Percentiles rank a stretch among this genome's conserved stretches.
Conservation (phyloP, 1,140 invertebrate genomes). For the Steinernema khuongi region DNA sequence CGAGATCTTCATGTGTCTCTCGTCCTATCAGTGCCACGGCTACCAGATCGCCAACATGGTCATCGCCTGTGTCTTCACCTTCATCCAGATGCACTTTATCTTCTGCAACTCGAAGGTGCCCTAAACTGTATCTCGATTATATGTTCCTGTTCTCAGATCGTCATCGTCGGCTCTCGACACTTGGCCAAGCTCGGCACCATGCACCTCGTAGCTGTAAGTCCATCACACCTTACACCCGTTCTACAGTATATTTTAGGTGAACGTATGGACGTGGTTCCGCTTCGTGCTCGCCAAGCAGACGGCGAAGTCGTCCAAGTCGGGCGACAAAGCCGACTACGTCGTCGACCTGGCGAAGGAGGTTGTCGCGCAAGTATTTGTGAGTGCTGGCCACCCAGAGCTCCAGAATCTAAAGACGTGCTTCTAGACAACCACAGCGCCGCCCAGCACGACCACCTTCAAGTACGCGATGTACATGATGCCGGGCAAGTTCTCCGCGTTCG, state of each 20-base stretch:
- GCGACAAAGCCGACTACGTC: neutral
- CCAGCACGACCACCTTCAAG: neutral
- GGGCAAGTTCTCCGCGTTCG: constrained; percentile 40
- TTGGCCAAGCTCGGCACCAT: constrained; percentile 55
- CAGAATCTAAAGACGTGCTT: neutral
- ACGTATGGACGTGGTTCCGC: constrained; percentile 56
- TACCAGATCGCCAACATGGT: constrained; percentile 46
- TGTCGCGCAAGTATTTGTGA: constrained; percentile 6
- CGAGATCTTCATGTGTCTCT: constrained; percentile 54
- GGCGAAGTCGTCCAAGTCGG: constrained; percentile 30
- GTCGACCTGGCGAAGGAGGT: constrained; percentile 6
- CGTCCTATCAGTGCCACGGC: constrained; percentile 39
- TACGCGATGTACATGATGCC: neutral
- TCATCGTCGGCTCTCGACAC: constrained; percentile 49
- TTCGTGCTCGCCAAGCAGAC: constrained; percentile 54
- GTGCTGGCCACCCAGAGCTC: neutral
- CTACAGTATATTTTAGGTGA: constrained; percentile 30
- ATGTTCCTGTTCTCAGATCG: constrained; percentile 36
- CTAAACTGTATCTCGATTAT: constrained; percentile 17
- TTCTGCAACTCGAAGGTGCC: constrained; percentile 58
- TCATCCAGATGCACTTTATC: constrained; percentile 59
- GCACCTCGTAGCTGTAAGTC: constrained; percentile 49
- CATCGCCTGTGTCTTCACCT: constrained; percentile 53
- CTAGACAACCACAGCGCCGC: neutral
- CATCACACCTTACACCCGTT: neutral